Base-by-base conservation (phyloP, 2,888 invertebrate genomes). In the Drepana falcataria region DNA sequence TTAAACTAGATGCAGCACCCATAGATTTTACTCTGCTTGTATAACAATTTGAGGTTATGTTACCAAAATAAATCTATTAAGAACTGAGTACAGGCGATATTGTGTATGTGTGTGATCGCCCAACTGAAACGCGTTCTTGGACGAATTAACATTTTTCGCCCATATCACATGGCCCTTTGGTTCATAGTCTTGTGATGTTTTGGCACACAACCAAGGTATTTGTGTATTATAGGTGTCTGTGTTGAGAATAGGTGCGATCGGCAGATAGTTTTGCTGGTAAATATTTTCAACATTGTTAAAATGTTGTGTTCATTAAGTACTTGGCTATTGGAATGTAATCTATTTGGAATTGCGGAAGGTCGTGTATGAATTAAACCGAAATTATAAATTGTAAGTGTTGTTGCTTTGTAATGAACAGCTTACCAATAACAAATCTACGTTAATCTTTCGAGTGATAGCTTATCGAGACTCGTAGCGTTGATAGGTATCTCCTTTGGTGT, bases 21-120 rank as follows among this genome's bases (percentile, higher is more conserved):
- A 66, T 59, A 60, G 59, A 58, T 64, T 59, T 61, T 55, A 60
- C 59, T 64, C 49, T 61, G 59, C 64, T 72, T 66, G 65, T 71
- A 64, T 66, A 69, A 63, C 56, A 77, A 83, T 89, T 89, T 86
- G 85, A 90, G 90, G 89, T 90, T 90, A 90, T 86, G 83, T 86
- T 71, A 71, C 64, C 57, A 71, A 74, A 77, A 77, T 75, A 44
- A 44, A 44, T 77, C 58, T 59, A 53, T 62, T 66, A 40, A 55
- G 55, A 57, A 60, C 56, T 54, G 55, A 59, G 53, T 48, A 49
- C 55, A 54, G 53, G 57, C 56, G 58, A 9, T 44, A 9, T 44
- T 44, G 44, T 44, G 44, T 44, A 9, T 44, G 44, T 9, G 9
- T 44, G 44, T 44, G 44, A 44, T 9, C 9, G 2, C 44, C 9